These are phyloP conservation scores for Pyxicephalus adspersus DNA, from an alignment of 2,113 vertebrate genomes.

Conservation along the genomic window DNA sequence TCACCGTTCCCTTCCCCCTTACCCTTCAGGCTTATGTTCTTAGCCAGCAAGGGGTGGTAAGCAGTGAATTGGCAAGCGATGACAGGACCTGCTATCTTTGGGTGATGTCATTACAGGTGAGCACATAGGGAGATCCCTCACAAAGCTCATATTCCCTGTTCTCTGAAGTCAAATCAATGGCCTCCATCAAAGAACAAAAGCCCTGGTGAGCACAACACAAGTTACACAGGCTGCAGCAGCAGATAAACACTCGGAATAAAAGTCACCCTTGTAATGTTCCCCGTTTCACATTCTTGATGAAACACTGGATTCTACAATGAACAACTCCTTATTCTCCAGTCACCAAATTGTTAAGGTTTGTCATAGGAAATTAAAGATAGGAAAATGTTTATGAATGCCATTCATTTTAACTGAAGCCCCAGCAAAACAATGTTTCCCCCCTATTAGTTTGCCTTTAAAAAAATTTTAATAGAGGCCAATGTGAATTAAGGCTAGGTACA, in stretches of 20 bases:
- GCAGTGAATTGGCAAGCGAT: slow-evolving; percentile 46
- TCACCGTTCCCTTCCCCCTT: not conserved
- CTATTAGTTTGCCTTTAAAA: no score
- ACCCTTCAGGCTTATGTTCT: slow-evolving; percentile 10
- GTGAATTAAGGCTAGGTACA: no score
- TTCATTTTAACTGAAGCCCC: no score
- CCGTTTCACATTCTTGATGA: no score
- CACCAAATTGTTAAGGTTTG: no score
- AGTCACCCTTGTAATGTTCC: no score
- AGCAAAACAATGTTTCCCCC: no score
- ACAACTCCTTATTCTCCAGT: no score
- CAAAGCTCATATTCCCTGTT: not conserved
- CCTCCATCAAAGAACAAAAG: slow-evolving; percentile 5
- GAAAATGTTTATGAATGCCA: no score
- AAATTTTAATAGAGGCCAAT: no score
- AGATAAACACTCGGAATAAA: not conserved
- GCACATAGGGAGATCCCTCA: slow-evolving; percentile 37
- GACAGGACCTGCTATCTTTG: slow-evolving; percentile 45
- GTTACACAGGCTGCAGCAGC: not conserved
- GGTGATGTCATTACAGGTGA: slow-evolving; percentile 51
- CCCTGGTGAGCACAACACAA: not conserved
- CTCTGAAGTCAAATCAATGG: not conserved
- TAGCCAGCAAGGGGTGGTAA: slow-evolving; percentile 19
- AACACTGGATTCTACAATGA: no score
- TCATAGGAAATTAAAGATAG: no score